Conservation (phyloP, 2,113 vertebrate species). For the Pelobates fuscus region DNA sequence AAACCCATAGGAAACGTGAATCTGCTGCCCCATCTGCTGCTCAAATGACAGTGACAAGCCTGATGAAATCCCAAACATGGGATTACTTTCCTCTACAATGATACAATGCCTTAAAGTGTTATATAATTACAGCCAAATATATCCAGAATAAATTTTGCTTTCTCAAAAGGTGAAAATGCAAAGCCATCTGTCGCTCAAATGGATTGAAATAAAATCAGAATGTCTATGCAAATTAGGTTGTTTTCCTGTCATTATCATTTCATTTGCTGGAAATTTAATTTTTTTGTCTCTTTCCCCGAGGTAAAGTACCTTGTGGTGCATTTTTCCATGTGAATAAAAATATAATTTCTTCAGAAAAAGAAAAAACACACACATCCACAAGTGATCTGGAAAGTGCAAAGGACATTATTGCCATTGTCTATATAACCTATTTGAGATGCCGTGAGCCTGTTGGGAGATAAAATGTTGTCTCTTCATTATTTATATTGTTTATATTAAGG, state of each 20-base stretch:
- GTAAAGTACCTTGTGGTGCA: not conserved
- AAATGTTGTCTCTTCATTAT: too few species aligned
- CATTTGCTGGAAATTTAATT: slow-evolving; percentile 2
- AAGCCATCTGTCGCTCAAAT: slow-evolving; percentile 32
- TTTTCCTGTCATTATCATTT: slow-evolving; percentile 28
- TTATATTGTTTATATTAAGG: too few species aligned
- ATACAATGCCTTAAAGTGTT: slow-evolving; percentile 13
- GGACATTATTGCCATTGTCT: too few species aligned
- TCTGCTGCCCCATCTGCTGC: slow-evolving; percentile 29
- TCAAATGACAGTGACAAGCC: slow-evolving; percentile 11
- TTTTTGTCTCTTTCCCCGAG: not conserved
- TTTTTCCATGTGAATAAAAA: slow-evolving; percentile 12
- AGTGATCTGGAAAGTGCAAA: too few species aligned
- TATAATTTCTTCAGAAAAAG: slow-evolving; percentile 7
- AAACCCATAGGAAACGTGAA: slow-evolving; percentile 19
- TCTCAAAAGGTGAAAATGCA: slow-evolving; percentile 24
- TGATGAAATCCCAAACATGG: slow-evolving; percentile 11
- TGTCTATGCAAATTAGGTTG: slow-evolving; percentile 17
- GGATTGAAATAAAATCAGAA: not conserved
- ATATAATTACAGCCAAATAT: slow-evolving; percentile 15
- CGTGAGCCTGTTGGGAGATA: too few species aligned
- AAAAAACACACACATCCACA: too few species aligned
- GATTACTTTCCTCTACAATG: slow-evolving; percentile 2
- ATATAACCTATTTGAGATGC: too few species aligned
- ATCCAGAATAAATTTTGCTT: slow-evolving; percentile 15